Conservation (phyloP, 2,797 vertebrate genomes). For the Moxostoma hubbsi region DNA sequence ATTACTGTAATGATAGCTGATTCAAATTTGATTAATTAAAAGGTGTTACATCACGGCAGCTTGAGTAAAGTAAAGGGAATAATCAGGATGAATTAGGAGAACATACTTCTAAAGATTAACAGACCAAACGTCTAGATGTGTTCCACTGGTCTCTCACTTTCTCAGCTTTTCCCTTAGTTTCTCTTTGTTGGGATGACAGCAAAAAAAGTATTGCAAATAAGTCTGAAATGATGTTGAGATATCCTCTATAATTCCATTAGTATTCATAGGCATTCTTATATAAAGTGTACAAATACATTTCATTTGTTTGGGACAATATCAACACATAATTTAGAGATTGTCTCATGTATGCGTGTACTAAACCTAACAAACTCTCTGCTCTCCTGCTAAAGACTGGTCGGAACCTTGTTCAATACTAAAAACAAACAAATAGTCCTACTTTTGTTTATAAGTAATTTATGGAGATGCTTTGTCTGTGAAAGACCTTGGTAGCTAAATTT, state of each 20-base stretch:
- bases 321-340: no score
- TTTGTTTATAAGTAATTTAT: no score
- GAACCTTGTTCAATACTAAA: no score
- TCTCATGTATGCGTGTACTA: no score
- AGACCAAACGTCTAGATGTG: conserved; percentile 57
- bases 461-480: no score
- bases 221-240: no score
- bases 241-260: not conserved
- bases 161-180: conserved; percentile 8
- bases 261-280: not conserved
- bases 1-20: conserved; percentile 70
- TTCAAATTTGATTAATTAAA: conserved; percentile 78
- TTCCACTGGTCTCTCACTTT: conserved; percentile 45
- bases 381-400: no score
- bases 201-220: not conserved
- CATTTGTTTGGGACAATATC: no score
- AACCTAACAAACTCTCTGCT: no score
- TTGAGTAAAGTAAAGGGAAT: conserved; percentile 75
- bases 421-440: no score
- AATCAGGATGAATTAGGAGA: conserved; percentile 81
- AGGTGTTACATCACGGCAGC: conserved; percentile 76
- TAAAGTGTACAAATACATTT: no score
- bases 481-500: no score
- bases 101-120: conserved; percentile 80
- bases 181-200: not conserved